Base-by-base conservation (phyloP, 2,113 vertebrate species). In the Chionis minor region DNA sequence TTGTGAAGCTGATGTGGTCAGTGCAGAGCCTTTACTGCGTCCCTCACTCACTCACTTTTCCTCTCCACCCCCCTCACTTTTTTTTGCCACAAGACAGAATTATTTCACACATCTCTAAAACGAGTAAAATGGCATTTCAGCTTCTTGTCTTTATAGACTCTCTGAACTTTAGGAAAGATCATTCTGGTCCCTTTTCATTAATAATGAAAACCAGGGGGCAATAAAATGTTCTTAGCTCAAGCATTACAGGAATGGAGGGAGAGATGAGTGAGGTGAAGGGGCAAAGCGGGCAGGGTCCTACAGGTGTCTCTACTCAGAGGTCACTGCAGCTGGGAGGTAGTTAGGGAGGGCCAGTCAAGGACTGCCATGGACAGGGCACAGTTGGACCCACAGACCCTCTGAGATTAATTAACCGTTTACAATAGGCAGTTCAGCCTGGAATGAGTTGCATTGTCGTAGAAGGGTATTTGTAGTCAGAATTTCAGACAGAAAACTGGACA, bases 141-240 rank as follows among this genome's bases (percentile, higher is more conserved):
- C 97, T 98, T 96, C 97, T 97, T 97, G 97, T 98, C 98, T 98
- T 98, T 98, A 98, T 98, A 98, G 98, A 98, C 98, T 98, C 97
- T 97, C 98, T 98, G 98, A 98, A 98, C 98, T 98, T 98, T 98
- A 97, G 95, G 98, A 98, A 98, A 98, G 98, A 98, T 98, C 98
- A 98, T 98, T 97, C 98, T 95, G 96, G 98, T 98, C 98, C 98
- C 98, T 98, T 98, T 98, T 98, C 98, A 98, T 98, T 98, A 98
- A 98, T 98, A 98, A 98, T 98, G 98, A 98, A 98, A 98, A 98
- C 97, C 96, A 98, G 95, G 96, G 98, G 98, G 98, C 98, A 98
- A 98, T 98, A 98, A 98, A 98, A 98, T 97, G 98, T 97, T 98
- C 98, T 97, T 97, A 98, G 88, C 69, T 87, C 21, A 51, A 97